A percentile compares a stretch with the other conserved stretches of the same genome.
These are phyloP conservation scores for Muraenolepis orangiensis DNA, from an alignment of 2,797 vertebrate species.

Conservation along the genomic window DNA sequence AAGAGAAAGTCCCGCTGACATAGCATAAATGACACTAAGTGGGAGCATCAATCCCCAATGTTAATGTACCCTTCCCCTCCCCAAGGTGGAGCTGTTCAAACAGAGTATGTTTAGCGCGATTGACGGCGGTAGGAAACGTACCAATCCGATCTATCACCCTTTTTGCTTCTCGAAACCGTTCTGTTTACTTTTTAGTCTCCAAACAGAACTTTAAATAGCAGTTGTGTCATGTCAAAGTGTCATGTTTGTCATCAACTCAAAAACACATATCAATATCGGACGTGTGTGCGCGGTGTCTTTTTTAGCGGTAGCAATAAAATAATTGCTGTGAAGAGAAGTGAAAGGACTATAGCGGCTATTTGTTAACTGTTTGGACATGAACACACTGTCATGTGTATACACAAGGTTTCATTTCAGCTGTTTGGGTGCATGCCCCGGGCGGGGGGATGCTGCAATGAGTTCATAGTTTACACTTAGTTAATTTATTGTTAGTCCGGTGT, in stretches of 20 bases:
- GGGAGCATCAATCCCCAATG: neutral
- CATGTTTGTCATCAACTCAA: neutral
- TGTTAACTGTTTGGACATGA: slow-evolving; percentile 5
- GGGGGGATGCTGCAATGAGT: neutral
- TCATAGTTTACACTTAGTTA: slow-evolving; percentile 3
- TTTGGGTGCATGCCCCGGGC: slow-evolving; percentile 1
- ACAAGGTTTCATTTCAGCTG: neutral
- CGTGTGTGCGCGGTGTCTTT: neutral
- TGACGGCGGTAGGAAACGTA: neutral
- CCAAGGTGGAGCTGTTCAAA: neutral
- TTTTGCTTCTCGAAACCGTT: too few relatives aligned
- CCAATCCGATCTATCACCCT: neutral
- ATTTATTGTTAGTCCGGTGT: neutral
- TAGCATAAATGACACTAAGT: neutral
- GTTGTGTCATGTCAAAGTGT: neutral
- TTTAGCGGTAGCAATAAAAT: neutral
- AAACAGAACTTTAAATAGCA: neutral
- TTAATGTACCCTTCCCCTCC: slow-evolving; percentile 17
- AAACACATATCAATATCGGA: neutral
- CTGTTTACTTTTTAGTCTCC: neutral
- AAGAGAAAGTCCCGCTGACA: slow-evolving; percentile 10
- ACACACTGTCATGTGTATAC: neutral
- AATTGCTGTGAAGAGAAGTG: slow-evolving; percentile 28
- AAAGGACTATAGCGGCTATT: slow-evolving; percentile 23
- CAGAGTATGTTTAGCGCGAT: slow-evolving; percentile 14